Base-by-base conservation (phyloP, 2,888 invertebrate genomes). In the Odontocerum albicorne region DNA sequence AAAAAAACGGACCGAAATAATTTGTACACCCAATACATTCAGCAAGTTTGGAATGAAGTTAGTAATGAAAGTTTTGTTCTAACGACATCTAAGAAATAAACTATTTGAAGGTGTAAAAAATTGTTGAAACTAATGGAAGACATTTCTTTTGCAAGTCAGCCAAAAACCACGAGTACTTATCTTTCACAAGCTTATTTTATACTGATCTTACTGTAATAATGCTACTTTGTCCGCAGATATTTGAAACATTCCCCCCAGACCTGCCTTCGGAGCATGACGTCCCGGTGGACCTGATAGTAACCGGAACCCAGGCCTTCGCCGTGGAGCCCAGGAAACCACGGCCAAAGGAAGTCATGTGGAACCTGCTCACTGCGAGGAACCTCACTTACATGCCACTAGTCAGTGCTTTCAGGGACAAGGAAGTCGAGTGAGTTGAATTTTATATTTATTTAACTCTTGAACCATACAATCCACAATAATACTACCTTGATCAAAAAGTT, bases 231-330 rank as follows among this genome's bases (percentile, higher is more conserved):
- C 21, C 8, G 6, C 12, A 86, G 84, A 85, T 87, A 63, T 84
- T 86, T 64, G 87, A 91, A 63, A 82, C 83, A 49, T 75, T 93
- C 62, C 90, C 92, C 2, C 76, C 81, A 4, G 80, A 86, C 54
- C 70, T 94, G 66, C 91, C 93, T 66, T 82, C 87, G 63, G 82
- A 85, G 27, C 86, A 91, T 66, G 93, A 94, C 72, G 83, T 92
- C 15, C 90, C 91, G 43, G 86, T 93, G 46, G 92, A 94, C 70
- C 82, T 89, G 63, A 93, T 94, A 66, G 80, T 92, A 63, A 93
- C 93, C 8, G 92, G 92, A 20, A 89, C 88, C 8, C 84, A 88
- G 75, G 85, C 89, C 62, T 49, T 57, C 8, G 16, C 50, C 1
- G 46, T 50, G 6, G 38, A 51, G 7, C 39, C 42, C 7, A 21